Percentiles rank a stretch among this genome's conserved stretches.
Evolutionary conservation across 2,113 vertebrate genomes (phyloP).

Genomic region (Benitochromis conjunctus): DNA sequence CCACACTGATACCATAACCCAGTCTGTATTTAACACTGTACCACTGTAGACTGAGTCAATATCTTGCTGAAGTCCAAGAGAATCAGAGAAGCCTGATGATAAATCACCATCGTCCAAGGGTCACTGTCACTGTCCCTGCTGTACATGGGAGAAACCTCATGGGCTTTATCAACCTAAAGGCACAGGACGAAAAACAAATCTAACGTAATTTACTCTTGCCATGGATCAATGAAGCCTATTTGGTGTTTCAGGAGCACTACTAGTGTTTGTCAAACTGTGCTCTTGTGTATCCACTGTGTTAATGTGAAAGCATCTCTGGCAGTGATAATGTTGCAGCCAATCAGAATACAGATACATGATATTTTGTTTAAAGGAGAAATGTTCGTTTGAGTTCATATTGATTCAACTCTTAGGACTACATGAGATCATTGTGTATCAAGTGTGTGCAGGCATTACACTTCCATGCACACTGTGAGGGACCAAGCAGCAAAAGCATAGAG

Average conservation of each 20-base stretch:
- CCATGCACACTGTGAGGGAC: not conserved
- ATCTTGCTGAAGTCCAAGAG: not conserved
- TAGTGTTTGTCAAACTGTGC: not conserved
- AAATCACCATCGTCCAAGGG: not conserved
- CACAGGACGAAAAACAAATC: not conserved
- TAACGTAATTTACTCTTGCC: slow-evolving; percentile 19
- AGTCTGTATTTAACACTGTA: not conserved
- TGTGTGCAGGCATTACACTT: not conserved
- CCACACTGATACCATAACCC: not conserved
- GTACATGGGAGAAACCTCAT: not conserved
- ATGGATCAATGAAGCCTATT: slow-evolving; percentile 20
- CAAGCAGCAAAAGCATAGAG: too few species aligned
- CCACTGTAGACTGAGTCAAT: not conserved
- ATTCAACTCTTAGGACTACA: not conserved
- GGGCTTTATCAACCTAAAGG: not conserved
- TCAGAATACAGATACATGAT: not conserved
- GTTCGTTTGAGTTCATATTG: not conserved
- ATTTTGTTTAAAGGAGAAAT: not conserved
- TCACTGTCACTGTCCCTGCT: not conserved
- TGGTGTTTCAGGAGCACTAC: not conserved
- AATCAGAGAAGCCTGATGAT: not conserved
- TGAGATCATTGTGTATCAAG: not conserved
- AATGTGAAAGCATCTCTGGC: not conserved
- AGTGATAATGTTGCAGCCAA: not conserved
- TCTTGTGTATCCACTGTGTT: not conserved